phyloP scores from a whole-genome alignment of 1,140 invertebrate species.

The Trichonephila clavata region DNA sequence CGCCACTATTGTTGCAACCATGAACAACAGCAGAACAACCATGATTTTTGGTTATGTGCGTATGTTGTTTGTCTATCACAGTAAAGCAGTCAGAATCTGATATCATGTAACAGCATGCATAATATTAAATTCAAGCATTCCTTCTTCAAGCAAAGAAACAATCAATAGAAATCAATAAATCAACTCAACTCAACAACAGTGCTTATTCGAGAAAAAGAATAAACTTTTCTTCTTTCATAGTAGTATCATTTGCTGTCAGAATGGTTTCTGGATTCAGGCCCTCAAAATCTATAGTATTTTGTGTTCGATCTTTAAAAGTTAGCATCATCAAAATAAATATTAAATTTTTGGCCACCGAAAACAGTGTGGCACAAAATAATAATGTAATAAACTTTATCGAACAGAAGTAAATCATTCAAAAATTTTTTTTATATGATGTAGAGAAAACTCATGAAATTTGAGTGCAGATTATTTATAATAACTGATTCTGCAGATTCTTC shows the following conservation, averaged over 20 bases:
- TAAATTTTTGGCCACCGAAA: background rate
- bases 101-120: no score
- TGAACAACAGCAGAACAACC: conserved; percentile 67
- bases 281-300: background rate
- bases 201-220: no score
- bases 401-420: background rate
- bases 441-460: no score
- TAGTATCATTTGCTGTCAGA: no score
- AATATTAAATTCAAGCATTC: background rate
- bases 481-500: no score
- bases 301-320: background rate
- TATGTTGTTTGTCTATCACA: background rate
- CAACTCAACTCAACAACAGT: no score
- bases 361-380: background rate
- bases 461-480: no score
- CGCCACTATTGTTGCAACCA: conserved; percentile 68
- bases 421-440: no score
- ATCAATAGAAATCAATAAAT: background rate
- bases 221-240: no score
- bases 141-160: background rate
- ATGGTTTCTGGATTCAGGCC: background rate
- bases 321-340: background rate
- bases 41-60: conserved; percentile 37
- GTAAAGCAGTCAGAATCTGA: background rate
- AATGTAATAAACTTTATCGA: background rate